Percentiles rank a stretch among this genome's conserved stretches.
These are phyloP conservation scores for Penaeus indicus DNA, from an alignment of 1,140 invertebrate genomes.

Conservation along the genomic window DNA sequence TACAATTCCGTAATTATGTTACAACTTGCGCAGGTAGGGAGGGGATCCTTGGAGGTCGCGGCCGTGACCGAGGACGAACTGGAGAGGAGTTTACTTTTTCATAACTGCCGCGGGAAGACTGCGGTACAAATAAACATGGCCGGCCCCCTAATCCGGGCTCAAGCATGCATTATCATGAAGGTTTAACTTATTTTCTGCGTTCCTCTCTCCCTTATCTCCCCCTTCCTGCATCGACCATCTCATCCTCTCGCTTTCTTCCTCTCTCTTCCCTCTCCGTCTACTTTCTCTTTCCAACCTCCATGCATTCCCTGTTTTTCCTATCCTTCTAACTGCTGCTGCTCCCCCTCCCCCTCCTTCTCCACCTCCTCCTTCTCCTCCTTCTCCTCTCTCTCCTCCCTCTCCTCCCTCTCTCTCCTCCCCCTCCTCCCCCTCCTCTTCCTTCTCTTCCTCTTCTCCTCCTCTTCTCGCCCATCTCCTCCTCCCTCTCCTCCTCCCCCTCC, in stretches of 20 bases:
- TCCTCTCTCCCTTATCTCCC: not conserved
- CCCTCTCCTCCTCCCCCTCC: not conserved
- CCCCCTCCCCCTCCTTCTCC: not conserved
- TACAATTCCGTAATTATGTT: conserved; percentile 41
- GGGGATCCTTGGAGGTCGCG: not conserved
- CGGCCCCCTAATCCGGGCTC: too few relatives aligned
- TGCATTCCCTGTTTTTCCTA: not conserved
- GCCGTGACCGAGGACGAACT: too few relatives aligned
- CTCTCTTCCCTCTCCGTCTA: too few relatives aligned
- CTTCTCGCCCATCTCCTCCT: not conserved
- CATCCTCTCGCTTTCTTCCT: not conserved
- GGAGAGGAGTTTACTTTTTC: too few relatives aligned
- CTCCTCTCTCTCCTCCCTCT: not conserved
- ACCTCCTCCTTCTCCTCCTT: not conserved
- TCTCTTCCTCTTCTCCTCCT: not conserved
- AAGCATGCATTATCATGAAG: too few relatives aligned
- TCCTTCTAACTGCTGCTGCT: not conserved
- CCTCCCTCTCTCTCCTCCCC: not conserved
- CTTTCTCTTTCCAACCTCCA: not conserved
- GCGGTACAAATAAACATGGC: too few relatives aligned
- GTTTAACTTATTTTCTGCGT: not conserved
- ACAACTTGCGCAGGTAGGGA: not conserved
- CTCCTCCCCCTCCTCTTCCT: too few relatives aligned
- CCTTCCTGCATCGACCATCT: not conserved
- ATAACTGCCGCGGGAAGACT: too few relatives aligned